A percentile compares a stretch with the other conserved stretches of the same genome.
These are phyloP conservation scores for Saxicola maurus DNA, from an alignment of 2,797 vertebrate genomes.

Conservation along the genomic window DNA sequence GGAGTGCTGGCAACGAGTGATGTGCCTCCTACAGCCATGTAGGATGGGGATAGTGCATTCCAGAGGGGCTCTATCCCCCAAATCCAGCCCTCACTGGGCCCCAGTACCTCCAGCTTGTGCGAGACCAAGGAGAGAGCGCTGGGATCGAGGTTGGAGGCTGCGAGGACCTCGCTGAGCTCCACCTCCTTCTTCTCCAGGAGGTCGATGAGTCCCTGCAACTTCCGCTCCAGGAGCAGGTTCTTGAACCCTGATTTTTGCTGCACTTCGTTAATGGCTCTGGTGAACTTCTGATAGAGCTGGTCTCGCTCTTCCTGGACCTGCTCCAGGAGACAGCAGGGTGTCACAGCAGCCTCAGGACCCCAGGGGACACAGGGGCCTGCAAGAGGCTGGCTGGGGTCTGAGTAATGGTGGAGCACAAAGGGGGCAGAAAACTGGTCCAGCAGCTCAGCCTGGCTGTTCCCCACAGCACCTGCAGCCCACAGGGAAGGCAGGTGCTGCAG, in stretches of 20 bases:
- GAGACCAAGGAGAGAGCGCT: constrained; percentile 71
- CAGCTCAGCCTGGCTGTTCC: accelerated
- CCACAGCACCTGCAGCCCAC: background rate
- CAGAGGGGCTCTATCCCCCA: background rate
- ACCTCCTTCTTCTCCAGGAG: constrained; percentile 81
- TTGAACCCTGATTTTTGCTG: constrained; percentile 81
- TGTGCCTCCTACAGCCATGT: accelerated
- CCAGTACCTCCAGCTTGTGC: constrained; percentile 78
- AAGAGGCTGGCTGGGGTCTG: background rate
- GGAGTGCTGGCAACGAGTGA: accelerated
- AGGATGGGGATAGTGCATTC: accelerated
- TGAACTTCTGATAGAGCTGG: constrained; percentile 78
- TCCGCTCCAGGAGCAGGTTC: constrained; percentile 79
- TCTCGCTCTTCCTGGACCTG: constrained; percentile 86
- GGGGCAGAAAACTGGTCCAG: background rate
- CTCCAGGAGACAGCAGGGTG: background rate
- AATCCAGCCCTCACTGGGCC: accelerated
- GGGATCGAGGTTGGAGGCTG: constrained; percentile 79
- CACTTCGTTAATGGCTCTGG: constrained; percentile 75
- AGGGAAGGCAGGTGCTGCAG: background rate
- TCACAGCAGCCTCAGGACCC: accelerated
- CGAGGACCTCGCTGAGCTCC: constrained; percentile 78
- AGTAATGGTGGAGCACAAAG: background rate
- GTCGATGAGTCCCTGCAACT: constrained; percentile 69
- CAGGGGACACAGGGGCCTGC: background rate